Base-by-base conservation (phyloP, 1,140 invertebrate genomes). In the Hyles vespertilio region DNA sequence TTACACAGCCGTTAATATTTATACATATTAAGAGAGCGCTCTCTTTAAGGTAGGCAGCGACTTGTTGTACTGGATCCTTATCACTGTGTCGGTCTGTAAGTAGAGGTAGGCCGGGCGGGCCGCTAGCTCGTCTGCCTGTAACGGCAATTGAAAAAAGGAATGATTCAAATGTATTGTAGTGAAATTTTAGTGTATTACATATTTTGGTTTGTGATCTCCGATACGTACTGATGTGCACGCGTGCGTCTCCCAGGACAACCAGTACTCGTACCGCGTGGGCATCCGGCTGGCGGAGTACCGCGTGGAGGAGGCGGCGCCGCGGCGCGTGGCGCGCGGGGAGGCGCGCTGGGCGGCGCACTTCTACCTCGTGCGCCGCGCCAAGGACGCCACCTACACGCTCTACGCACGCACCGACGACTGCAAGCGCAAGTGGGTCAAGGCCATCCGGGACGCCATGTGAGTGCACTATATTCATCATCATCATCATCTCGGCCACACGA, bases 341-440 rank as follows among this genome's bases (percentile, higher is more conserved):
- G 91, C 92, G 5, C 91, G 96, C 56, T 97, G 95, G 93, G 92
- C 92, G 12, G 93, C 95, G 76, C 93, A 94, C 70, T 97, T 97
- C 92, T 90, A 95, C 60, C 89, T 99, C 45, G 96, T 97, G 12
- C 93, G 96, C 64, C 94, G 95, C 68, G 93, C 95, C 66, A 94
- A 94, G 65, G 92, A 93, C 63, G 94, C 93, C 43, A 97, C 95
- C 5, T 98, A 95, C 79, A 98, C 97, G 5, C 92, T 99, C 72
- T 97, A 94, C 82, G 95, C 97, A 2, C 93, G 97, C 77, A 97
- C 94, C 6, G 95, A 97, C 65, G 96, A 98, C 45, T 92, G 94
- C 61, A 96, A 97, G 63, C 91, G 93, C 64, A 95, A 96, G 81
- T 98, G 98, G 97, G 94, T 98, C 11, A 96, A 97, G 75, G 96